Percentiles rank a stretch among this genome's conserved stretches.
Conservation (phyloP, 2,113 vertebrate genomes). For the Oreochromis tanganicae region DNA sequence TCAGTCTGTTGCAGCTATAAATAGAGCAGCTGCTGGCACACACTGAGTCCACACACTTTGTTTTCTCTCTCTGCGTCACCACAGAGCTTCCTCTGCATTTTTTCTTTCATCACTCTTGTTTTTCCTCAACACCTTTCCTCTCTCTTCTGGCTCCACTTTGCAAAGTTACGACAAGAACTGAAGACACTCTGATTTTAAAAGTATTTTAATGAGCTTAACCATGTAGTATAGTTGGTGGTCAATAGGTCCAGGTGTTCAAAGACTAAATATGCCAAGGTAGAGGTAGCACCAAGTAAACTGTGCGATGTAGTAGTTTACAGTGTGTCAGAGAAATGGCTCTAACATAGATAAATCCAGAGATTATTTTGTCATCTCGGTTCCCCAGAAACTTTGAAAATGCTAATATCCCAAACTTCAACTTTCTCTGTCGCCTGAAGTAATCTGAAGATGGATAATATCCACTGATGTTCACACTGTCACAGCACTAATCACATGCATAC, state of each 20-base stretch:
- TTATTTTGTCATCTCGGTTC: background rate
- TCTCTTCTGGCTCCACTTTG: background rate
- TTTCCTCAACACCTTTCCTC: background rate
- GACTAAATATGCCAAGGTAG: background rate
- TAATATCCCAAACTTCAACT: background rate
- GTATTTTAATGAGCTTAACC: background rate
- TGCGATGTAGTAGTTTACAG: background rate
- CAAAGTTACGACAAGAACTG: background rate
- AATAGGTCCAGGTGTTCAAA: too few relatives aligned
- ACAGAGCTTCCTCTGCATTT: constrained; percentile 13
- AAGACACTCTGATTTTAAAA: background rate
- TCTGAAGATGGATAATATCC: background rate
- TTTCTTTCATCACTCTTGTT: background rate
- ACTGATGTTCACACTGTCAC: background rate
- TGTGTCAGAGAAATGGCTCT: background rate
- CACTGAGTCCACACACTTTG: background rate
- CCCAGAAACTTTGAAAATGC: background rate
- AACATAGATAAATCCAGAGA: background rate
- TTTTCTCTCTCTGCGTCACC: constrained; percentile 2
- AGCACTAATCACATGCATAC: background rate
- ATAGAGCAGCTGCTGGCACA: constrained; percentile 23
- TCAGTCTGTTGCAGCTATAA: constrained; percentile 27
- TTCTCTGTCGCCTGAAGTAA: background rate
- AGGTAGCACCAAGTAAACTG: background rate
- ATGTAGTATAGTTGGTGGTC: background rate